A percentile compares a stretch with the other conserved stretches of the same genome.
phyloP scores from a whole-genome alignment of 2,888 invertebrate genomes.

The Lasioglossum calceatum region DNA sequence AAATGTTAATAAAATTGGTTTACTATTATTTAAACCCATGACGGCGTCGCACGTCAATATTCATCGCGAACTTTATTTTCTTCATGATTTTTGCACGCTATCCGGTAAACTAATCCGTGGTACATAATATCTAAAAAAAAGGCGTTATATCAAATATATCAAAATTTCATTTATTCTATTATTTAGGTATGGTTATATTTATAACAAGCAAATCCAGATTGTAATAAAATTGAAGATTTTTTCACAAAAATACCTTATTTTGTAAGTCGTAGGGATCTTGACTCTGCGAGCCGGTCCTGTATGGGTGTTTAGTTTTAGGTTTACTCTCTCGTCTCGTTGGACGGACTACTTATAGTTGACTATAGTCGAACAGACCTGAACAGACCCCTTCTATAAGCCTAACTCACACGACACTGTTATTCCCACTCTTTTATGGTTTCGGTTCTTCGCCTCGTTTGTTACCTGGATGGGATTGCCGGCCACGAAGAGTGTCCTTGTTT shows the following conservation, averaged over 20 bases:
- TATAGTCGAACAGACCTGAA: background rate
- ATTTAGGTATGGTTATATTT: background rate
- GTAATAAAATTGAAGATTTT: background rate
- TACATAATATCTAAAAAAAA: background rate
- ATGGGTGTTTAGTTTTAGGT: background rate
- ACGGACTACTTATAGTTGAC: background rate
- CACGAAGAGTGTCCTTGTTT: background rate
- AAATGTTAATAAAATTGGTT: background rate
- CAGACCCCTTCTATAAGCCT: background rate
- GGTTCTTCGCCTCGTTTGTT: background rate
- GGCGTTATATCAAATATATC: background rate
- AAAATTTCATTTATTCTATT: background rate
- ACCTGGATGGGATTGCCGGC: background rate
- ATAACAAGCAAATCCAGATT: background rate
- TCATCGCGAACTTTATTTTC: background rate
- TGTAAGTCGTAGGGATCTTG: background rate
- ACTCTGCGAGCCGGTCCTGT: background rate
- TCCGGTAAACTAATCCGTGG: too few species aligned
- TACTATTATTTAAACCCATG: background rate
- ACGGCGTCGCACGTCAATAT: background rate
- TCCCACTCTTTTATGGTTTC: slow-evolving; percentile 1
- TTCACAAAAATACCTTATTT: background rate
- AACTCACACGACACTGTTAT: background rate
- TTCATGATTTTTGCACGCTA: too few species aligned
- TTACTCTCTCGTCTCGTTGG: background rate